Conservation (phyloP, 2,113 vertebrate genomes). For the Nothocercus nigrocapillus region DNA sequence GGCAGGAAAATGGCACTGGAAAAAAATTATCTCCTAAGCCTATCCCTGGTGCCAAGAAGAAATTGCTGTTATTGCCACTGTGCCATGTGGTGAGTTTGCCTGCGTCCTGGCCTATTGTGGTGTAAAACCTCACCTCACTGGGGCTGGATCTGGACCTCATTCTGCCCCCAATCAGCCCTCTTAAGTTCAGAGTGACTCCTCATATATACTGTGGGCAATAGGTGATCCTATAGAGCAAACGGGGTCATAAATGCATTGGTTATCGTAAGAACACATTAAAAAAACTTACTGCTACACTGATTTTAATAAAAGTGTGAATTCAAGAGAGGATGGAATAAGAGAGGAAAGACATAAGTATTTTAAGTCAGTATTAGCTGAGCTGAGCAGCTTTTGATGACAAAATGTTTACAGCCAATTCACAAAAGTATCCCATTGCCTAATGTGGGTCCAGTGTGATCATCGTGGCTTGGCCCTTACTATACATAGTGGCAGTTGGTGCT, state of each 20-base stretch:
- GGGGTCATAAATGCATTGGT: neutral
- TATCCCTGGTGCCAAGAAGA: neutral
- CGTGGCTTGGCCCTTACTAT: no score
- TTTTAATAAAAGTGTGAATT: neutral
- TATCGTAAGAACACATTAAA: neutral
- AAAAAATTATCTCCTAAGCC: neutral
- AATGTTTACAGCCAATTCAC: neutral
- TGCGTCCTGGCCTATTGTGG: neutral
- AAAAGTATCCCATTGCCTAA: neutral
- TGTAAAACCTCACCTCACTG: neutral
- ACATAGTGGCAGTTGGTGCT: no score
- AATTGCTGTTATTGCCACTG: neutral
- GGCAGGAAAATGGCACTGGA: neutral
- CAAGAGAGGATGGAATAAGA: neutral
- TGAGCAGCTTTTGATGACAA: neutral
- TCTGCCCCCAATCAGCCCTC: neutral
- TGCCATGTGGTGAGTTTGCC: neutral
- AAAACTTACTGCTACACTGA: neutral
- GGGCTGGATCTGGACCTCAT: neutral
- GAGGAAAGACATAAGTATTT: neutral
- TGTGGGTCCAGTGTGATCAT: neutral
- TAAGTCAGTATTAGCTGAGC: no score
- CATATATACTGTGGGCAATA: neutral
- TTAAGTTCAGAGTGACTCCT: neutral
- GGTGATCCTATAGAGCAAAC: neutral